A percentile compares a stretch with the other conserved stretches of the same genome.
Evolutionary conservation across 1,140 invertebrate genomes (phyloP).

Genomic region (Ips typographus): DNA sequence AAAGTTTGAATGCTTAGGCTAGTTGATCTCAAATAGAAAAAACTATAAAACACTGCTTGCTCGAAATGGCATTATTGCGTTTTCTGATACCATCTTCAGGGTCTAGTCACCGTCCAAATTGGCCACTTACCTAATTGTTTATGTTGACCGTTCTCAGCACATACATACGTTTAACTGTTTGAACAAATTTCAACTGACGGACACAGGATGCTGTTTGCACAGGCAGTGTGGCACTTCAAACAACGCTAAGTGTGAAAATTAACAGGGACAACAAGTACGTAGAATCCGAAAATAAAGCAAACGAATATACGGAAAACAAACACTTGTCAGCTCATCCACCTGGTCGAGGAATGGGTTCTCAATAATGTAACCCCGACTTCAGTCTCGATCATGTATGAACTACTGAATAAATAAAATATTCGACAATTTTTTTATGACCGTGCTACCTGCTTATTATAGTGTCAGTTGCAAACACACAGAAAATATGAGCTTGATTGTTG

Average conservation of each 20-base stretch:
- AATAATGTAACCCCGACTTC: not conserved
- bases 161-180: constrained; percentile 27
- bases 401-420: too few relatives aligned
- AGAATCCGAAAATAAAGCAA: constrained; percentile 39
- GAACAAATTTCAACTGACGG: constrained; percentile 39
- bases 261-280: constrained; percentile 43
- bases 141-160: constrained; percentile 32
- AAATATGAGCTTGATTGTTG: too few relatives aligned
- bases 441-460: too few relatives aligned
- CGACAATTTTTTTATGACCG: too few relatives aligned
- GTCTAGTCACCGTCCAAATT: constrained; percentile 25
- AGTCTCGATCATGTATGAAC: too few relatives aligned
- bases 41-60: not conserved
- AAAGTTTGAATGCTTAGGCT: too few relatives aligned
- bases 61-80: too few relatives aligned
- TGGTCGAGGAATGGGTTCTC: constrained; percentile 12
- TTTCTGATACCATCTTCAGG: too few relatives aligned
- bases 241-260: constrained; percentile 45
- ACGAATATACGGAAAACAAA: constrained; percentile 40
- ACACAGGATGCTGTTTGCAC: constrained; percentile 36
- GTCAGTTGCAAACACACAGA: too few relatives aligned
- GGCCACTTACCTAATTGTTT: constrained; percentile 38
- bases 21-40: not conserved
- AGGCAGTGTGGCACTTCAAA: constrained; percentile 42
- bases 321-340: constrained; percentile 41